These are phyloP conservation scores for Chrosomus eos DNA, from an alignment of 2,797 vertebrate species.

Conservation along the genomic window DNA sequence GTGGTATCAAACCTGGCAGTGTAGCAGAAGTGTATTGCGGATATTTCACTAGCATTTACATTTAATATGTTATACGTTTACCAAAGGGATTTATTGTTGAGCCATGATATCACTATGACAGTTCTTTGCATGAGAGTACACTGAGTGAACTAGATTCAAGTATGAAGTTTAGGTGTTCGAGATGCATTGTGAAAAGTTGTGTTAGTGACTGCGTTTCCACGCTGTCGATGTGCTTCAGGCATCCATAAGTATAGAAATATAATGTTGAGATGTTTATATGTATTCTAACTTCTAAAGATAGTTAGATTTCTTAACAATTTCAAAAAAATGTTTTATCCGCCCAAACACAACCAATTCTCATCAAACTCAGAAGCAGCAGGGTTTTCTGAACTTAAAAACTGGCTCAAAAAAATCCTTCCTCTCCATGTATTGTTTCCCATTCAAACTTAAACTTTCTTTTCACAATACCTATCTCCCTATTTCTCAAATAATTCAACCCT, in stretches of 20 bases:
- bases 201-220: constrained; percentile 16
- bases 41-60: constrained; percentile 56
- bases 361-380: constrained; percentile 13
- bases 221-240: constrained; percentile 49
- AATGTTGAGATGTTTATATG: constrained; percentile 32
- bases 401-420: neutral
- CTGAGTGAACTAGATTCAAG: constrained; percentile 35
- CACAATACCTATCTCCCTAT: neutral
- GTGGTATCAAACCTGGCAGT: constrained; percentile 71
- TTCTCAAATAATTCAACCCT: neutral
- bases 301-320: constrained; percentile 11
- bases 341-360: constrained; percentile 30
- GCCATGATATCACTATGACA: neutral
- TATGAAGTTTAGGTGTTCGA: constrained; percentile 54
- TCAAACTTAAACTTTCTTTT: constrained; percentile 26
- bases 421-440: neutral
- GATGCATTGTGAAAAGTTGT: constrained; percentile 36
- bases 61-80: neutral
- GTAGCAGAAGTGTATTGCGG: constrained; percentile 63
- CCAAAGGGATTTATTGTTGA: constrained; percentile 48
- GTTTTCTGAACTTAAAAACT: constrained; percentile 38
- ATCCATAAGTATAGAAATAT: constrained; percentile 48
- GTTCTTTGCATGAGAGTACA: neutral
- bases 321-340: constrained; percentile 46
- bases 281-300: constrained; percentile 3